phyloP scores from a whole-genome alignment of 2,888 invertebrate genomes.

The Carabus problematicus region DNA sequence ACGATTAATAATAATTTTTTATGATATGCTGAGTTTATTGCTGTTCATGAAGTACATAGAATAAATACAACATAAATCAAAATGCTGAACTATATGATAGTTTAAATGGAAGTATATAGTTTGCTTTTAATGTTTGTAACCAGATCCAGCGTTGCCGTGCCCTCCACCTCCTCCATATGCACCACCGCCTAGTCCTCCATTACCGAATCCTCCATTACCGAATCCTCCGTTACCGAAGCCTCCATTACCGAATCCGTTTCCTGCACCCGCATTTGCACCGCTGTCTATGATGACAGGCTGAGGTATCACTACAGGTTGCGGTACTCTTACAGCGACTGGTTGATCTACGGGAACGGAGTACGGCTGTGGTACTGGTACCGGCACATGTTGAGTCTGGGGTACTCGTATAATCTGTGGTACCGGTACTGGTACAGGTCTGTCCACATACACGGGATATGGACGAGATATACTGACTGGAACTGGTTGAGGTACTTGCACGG shows the following conservation, averaged over 20 bases:
- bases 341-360: conserved; percentile 65
- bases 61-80: too few species aligned
- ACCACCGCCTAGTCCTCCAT: conserved; percentile 18
- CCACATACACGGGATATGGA: conserved; percentile 56
- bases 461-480: conserved; percentile 55
- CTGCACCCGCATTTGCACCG: conserved; percentile 45
- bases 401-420: conserved; percentile 63
- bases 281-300: conserved; percentile 59
- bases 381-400: conserved; percentile 58
- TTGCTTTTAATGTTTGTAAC: conserved; percentile 19
- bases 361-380: conserved; percentile 63
- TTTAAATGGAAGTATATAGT: too few species aligned
- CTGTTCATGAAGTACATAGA: too few species aligned
- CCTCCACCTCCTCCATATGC: conserved; percentile 14
- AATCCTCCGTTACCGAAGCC: too few species aligned
- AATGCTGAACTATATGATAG: too few species aligned
- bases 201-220: conserved; percentile 12
- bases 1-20: too few species aligned
- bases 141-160: conserved; percentile 6
- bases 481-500: conserved; percentile 59
- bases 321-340: conserved; percentile 62
- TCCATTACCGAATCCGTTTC: conserved; percentile 42
- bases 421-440: conserved; percentile 55
- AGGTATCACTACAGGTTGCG: conserved; percentile 63
- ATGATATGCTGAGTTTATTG: too few species aligned